These are phyloP conservation scores for Brotula barbata DNA, from an alignment of 2,797 vertebrate species.

Conservation along the genomic window DNA sequence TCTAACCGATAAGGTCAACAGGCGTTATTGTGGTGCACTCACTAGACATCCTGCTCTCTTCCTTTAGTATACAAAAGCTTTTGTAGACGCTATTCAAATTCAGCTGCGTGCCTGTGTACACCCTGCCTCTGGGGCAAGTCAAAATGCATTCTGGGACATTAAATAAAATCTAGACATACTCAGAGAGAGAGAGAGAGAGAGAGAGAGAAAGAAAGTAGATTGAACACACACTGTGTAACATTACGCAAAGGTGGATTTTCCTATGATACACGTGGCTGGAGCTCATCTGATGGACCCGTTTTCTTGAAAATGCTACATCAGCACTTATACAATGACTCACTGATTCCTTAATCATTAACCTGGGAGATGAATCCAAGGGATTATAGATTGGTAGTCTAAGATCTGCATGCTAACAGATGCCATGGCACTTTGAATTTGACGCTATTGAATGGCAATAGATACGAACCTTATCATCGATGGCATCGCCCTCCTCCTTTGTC, in stretches of 20 bases:
- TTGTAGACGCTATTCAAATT: neutral
- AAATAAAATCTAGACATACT: no score
- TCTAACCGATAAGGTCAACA: no score
- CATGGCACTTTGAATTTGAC: no score
- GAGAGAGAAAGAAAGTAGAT: neutral
- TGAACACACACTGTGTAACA: neutral
- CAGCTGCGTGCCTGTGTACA: neutral
- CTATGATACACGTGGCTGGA: conserved; percentile 3
- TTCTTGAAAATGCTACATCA: neutral
- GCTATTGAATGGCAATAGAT: neutral
- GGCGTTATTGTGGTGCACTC: no score
- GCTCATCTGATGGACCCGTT: neutral
- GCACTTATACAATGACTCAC: neutral
- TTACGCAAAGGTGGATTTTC: no score
- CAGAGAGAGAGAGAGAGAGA: neutral
- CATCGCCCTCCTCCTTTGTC: conserved; percentile 82
- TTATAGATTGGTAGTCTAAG: no score
- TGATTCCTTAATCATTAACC: neutral
- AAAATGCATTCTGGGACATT: neutral
- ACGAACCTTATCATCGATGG: conserved; percentile 84
- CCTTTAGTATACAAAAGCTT: no score
- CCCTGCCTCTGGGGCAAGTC: neutral
- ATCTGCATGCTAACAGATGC: no score
- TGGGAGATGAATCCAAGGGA: no score
- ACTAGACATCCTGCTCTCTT: conserved; percentile 3